phyloP scores from a whole-genome alignment of 2,888 invertebrate species.

The Girardia tigrina region DNA sequence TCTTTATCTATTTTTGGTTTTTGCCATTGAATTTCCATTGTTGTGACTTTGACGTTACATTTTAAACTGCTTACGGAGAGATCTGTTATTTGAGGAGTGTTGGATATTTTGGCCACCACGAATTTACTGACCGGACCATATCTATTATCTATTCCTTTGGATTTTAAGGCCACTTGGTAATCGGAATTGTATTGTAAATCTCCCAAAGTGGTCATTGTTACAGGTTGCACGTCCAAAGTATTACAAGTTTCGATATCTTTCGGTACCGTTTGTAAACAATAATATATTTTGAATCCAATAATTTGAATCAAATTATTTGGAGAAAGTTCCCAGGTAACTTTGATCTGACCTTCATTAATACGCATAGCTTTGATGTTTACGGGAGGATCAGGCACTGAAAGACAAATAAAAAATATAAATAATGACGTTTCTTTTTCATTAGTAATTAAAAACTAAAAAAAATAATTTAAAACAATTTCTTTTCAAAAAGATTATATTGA shows the following conservation, averaged over 20 bases:
- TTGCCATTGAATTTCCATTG: conserved; percentile 12
- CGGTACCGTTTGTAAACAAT: conserved; percentile 1
- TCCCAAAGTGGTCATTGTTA: conserved; percentile 21
- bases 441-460: neutral
- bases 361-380: conserved; percentile 25
- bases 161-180: conserved; percentile 13
- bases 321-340: conserved; percentile 34
- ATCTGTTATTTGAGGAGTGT: neutral
- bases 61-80: conserved; percentile 1
- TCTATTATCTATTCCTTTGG: neutral
- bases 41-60: neutral
- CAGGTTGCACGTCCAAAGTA: conserved; percentile 18
- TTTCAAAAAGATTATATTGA: neutral
- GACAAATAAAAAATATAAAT: too few species aligned
- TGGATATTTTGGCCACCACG: neutral
- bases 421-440: too few species aligned
- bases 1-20: neutral
- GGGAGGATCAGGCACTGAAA: conserved; percentile 26
- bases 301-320: neutral
- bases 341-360: conserved; percentile 32
- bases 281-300: conserved; percentile 28
- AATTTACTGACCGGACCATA: neutral
- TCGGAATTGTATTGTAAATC: neutral
- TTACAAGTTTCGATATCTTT: neutral
- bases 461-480: too few species aligned